Evolutionary conservation across 2,888 invertebrate genomes (phyloP), one percentile per base, ranked within the genome.

Genomic region (Rotaria macrura): DNA sequence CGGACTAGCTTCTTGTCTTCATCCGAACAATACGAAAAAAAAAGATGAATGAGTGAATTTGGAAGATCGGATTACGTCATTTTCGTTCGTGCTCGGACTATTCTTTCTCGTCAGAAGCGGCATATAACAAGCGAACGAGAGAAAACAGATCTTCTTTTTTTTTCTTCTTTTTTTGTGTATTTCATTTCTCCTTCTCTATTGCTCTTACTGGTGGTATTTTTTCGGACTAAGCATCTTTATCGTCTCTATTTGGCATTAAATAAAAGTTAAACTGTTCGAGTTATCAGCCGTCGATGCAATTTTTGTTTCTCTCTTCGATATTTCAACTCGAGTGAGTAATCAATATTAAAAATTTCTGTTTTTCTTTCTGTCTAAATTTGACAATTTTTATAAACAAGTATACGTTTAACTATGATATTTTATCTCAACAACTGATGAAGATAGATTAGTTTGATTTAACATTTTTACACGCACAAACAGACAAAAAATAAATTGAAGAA

Each of bases 261-360:
- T 65, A 65, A 65, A 65, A 65, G 65, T 65, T 65, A 65, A 65
- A 65, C 65, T 65, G 65, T 20, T 65, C 65, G 65, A 65, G 65
- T 65, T 38, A 65, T 65, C 65, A 65, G 65, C 34, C 65, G 34
- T 29, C 6, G 29, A 20, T 65, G 38, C 29, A 29, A 4, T 74
- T n/a, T 40, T n/a, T 14, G 7, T 43, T 65, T 17, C 29, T 57
- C n/a, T 65, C 7, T 25, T 54, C 54, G 29, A 14, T 17, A 34
- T 65, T 29, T 34, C 34, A 65, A 25, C 17, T 49, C 25, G 2
- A 65, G 65, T 65, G 20, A 65, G 65, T 29, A 29, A 65, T 65
- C 10, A 57, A 57, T 34, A 65, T 34, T 3, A 2, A 65, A 57
- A n/a, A 29, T n/a, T 25, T 9, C 1, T 57, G 0, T 12, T n/a